Percentiles rank a stretch among this genome's conserved stretches.
Evolutionary conservation across 2,113 vertebrate species (phyloP).

Genomic region (Atrichornis clamosus): DNA sequence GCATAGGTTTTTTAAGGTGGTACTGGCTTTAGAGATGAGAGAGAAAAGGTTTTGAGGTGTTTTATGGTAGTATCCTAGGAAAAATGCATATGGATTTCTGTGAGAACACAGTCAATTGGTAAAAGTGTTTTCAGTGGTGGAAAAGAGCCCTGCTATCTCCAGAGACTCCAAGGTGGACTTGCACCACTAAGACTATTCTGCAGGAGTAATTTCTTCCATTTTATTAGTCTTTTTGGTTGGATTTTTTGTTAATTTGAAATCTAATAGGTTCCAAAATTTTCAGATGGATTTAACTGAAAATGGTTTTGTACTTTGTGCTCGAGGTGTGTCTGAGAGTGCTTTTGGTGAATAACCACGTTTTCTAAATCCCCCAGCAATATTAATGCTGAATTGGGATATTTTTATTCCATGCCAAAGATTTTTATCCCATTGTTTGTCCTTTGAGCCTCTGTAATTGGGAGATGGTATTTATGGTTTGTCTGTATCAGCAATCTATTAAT

Average conservation of each 20-base stretch:
- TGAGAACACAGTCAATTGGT: not conserved
- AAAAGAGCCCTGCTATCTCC: not conserved
- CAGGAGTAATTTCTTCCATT: not conserved
- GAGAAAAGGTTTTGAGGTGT: not conserved
- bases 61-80: not conserved
- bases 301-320: not conserved
- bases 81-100: not conserved
- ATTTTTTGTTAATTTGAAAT: not conserved
- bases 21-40: not conserved
- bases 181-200: not conserved
- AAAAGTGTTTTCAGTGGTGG: fast-evolving
- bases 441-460: not conserved
- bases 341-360: not conserved
- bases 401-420: not conserved
- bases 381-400: not conserved
- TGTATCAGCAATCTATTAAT: not conserved
- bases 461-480: not conserved
- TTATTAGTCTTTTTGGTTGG: not conserved
- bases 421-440: not conserved
- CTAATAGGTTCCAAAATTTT: not conserved
- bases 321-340: not conserved
- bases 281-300: not conserved
- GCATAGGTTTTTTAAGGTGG: not conserved
- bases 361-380: not conserved
- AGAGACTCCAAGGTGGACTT: not conserved